These are phyloP conservation scores for Pasiphila rectangulata DNA, from an alignment of 2,888 invertebrate species.

Conservation along the genomic window DNA sequence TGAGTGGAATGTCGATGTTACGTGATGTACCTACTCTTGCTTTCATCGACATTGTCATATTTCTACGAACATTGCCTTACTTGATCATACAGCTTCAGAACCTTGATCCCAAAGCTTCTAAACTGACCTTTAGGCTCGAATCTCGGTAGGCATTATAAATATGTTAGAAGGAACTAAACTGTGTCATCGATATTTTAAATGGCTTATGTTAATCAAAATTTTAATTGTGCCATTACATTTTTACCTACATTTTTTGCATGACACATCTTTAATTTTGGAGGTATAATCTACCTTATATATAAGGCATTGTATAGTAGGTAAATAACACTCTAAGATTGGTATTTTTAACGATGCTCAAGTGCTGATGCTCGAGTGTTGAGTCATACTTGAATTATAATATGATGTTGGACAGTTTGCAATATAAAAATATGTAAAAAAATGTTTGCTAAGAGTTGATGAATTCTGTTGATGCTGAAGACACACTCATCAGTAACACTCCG, in stretches of 20 bases:
- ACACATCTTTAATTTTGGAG: slow-evolving; percentile 11
- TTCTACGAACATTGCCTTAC: slow-evolving; percentile 9
- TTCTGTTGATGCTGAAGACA: too few species aligned
- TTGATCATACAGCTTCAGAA: too few species aligned
- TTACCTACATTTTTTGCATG: neutral
- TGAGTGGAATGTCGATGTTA: slow-evolving; percentile 48
- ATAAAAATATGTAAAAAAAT: too few species aligned
- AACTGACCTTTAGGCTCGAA: neutral
- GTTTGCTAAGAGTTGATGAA: too few species aligned
- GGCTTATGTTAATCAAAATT: slow-evolving; percentile 11
- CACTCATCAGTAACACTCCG: too few species aligned
- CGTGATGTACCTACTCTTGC: slow-evolving; percentile 45
- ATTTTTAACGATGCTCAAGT: too few species aligned
- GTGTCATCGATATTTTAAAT: slow-evolving; percentile 24
- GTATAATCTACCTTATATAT: slow-evolving; percentile 5
- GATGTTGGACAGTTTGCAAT: too few species aligned
- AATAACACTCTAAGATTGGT: too few species aligned
- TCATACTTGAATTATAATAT: too few species aligned
- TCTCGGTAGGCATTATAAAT: neutral
- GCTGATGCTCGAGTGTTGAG: too few species aligned
- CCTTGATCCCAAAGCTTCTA: slow-evolving; percentile 5
- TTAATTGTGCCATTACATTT: slow-evolving; percentile 1
- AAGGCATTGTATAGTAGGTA: too few species aligned
- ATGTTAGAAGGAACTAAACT: neutral
- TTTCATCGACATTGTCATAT: slow-evolving; percentile 41